Evolutionary conservation across 1,140 invertebrate genomes (phyloP).

Genomic region (Drosophila equinoxialis): DNA sequence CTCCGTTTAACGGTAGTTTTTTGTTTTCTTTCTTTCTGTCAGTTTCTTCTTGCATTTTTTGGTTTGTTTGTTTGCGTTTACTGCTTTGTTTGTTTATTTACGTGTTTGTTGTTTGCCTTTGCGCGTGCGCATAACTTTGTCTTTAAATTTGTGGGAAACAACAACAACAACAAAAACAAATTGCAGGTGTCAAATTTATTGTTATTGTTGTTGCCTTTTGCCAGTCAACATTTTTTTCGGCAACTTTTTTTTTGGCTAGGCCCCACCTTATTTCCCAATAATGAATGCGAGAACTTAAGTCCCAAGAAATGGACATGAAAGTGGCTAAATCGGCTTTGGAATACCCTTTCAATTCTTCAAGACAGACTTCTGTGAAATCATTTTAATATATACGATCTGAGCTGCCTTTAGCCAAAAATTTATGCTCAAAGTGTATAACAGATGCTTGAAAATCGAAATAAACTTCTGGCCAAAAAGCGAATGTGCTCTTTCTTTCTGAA

Average conservation of each 20-base stretch:
- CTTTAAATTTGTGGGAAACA: conserved; percentile 28
- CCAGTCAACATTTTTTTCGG: conserved; percentile 18
- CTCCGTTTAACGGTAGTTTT: conserved; percentile 66
- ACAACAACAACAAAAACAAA: conserved; percentile 22
- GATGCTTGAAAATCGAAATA: no score
- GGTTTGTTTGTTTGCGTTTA: conserved; percentile 31
- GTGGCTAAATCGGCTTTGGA: neutral
- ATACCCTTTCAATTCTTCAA: neutral
- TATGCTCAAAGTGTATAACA: no score
- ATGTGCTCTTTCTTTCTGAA: neutral
- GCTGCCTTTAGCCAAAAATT: no score
- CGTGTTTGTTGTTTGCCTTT: conserved; percentile 34
- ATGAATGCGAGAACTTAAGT: conserved; percentile 52
- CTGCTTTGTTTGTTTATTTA: conserved; percentile 15
- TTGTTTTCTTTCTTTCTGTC: conserved; percentile 8
- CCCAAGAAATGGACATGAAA: conserved; percentile 15
- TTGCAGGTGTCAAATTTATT: conserved; percentile 57
- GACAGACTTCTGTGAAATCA: no score
- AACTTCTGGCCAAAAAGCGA: neutral
- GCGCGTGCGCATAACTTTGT: conserved; percentile 52
- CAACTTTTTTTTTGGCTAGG: conserved; percentile 32
- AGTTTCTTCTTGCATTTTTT: conserved; percentile 2
- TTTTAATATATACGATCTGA: no score
- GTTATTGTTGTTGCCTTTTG: conserved; percentile 21
- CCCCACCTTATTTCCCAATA: conserved; percentile 50